phyloP scores from a whole-genome alignment of 2,113 vertebrate species.

The Equus przewalskii region DNA sequence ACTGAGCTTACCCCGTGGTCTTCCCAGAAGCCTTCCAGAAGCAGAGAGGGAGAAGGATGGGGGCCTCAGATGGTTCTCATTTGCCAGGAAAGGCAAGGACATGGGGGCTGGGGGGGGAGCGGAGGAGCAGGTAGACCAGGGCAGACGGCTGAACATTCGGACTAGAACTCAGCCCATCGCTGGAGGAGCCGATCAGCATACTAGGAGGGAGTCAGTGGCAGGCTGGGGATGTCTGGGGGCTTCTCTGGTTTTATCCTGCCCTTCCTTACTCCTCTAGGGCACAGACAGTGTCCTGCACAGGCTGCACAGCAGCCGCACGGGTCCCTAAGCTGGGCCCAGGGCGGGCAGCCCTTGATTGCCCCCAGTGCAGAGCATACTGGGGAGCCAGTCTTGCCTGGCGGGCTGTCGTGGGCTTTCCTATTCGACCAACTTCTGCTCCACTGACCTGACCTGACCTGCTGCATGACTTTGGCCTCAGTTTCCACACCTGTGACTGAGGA shows the following conservation, averaged over 20 bases:
- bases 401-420: neutral
- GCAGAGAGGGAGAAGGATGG: neutral
- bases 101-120: neutral
- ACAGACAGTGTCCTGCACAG: no score
- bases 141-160: rapidly evolving
- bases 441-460: neutral
- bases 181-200: rapidly evolving
- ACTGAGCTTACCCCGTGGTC: neutral
- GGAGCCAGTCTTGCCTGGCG: no score
- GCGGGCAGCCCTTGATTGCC: rapidly evolving
- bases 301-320: rapidly evolving
- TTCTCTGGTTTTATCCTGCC: neutral
- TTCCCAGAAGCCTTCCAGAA: neutral
- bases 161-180: rapidly evolving
- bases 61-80: neutral
- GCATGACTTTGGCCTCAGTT: neutral
- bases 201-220: neutral
- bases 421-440: neutral
- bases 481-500: neutral
- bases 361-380: no score
- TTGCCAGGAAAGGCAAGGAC: neutral
- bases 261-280: neutral
- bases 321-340: neutral
- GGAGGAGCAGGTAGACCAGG: neutral
- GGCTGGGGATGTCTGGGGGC: neutral